Base-by-base conservation (phyloP, 2,113 vertebrate genomes). In the Chionis minor region DNA sequence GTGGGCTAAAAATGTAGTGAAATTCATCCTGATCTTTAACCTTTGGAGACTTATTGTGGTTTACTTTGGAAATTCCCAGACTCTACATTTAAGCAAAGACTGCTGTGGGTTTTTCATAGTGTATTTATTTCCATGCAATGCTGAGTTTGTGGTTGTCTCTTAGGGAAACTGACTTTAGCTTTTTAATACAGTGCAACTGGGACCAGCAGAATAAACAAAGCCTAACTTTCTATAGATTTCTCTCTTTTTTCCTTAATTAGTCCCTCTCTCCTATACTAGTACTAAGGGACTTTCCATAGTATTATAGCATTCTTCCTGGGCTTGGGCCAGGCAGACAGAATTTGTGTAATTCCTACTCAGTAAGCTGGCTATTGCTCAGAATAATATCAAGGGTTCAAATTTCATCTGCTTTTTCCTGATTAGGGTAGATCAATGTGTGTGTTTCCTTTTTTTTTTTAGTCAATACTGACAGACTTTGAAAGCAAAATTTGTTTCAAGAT, bases 51-150 rank as follows among this genome's bases (percentile, higher is more conserved):
- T 38, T 62, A 42, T 3, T 62, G 7, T 45, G 17, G 3, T 28
- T 82, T 73, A 30, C 38, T 69, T 88, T 45, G 55, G 40, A 73
- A 95, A 62, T 67, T 61, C 11, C 14, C 28, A 55, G 17, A 30
- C 38, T 58, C 9, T 47, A 8, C 13, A 51, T 19, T 44, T 38
- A 87, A 87, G 40, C 11, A 61, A 74, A 38, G 58, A 30, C 26
- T 4, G 0, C 9, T 83, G 14, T 42, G 10, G 0, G 3, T 61
- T 92, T 80, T 38, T 67, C 35, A n/a, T 1, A n/a, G 2, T 21
- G 24, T 35, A 30, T 71, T 62, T 18, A 35, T 77, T 91, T 71
- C 28, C 33, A n/a, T 56, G 16, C 3, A 33, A 16, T 67, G 21
- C 5, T 12, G 47, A 59, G 19, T 81, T 71, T 78, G 9, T 78